Evolutionary conservation across 2,113 vertebrate species (phyloP), one percentile per base, ranked within the genome.

Genomic region (Aegithalos caudatus): DNA sequence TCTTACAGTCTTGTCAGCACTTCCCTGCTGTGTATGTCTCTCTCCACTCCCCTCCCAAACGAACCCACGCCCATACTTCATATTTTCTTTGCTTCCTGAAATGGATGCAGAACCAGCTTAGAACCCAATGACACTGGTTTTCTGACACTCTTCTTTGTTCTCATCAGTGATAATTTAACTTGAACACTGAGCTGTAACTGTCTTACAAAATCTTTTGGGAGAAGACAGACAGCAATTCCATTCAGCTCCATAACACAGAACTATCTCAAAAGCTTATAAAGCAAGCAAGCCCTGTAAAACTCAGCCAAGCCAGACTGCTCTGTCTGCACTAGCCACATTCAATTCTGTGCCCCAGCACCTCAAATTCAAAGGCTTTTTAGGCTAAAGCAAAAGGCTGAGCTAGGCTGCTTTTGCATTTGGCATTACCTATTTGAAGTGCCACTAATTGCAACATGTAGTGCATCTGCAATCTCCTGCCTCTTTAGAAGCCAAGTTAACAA

Each of bases 41-140:
- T 56, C 56, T 74, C 48, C 53, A 27, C 16, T 40, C 21, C 57
- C 48, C 50, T 82, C 24, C 1, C 2, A 61, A 65, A 80, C 19
- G 82, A 84, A 70, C 5, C 51, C 37, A 77, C 37, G 28, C 8
- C 15, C 37, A 38, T 10, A 57, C 22, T 16, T 19, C 21, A 9
- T 37, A 24, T 35, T 90, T 81, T 73, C 54, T 54, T 60, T 73
- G 24, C 62, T 65, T 91, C n/a, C 78, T 93, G 50, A 50, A 80
- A 51, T 1, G 13, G 35, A 29, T 62, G 38, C 33, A 38, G 22
- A 74, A 17, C 37, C 56, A 56, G 44, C 44, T 58, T 9, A 9
- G 14, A 88, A 74, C 6, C 20, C 66, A 74, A 6, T 2, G 35
- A 27, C 16, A 37, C 24, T 60, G 27, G 12, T 31, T 84, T 78